Percentiles rank a stretch among this genome's conserved stretches.
These are phyloP conservation scores for Morelia viridis DNA, from an alignment of 2,797 vertebrate genomes.

Conservation along the genomic window DNA sequence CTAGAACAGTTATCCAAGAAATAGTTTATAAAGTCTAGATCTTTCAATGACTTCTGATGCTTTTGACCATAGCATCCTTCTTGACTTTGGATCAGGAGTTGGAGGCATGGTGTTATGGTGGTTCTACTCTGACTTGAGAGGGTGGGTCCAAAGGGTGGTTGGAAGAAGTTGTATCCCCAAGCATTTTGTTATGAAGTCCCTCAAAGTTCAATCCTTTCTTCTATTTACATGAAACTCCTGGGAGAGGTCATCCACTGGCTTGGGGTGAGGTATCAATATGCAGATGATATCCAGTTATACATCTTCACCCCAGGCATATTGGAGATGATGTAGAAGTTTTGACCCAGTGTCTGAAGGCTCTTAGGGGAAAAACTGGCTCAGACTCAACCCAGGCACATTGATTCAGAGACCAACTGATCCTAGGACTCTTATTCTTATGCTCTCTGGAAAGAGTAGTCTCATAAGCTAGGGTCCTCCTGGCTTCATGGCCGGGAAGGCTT, in stretches of 20 bases:
- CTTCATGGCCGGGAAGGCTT: neutral
- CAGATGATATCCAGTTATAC: neutral
- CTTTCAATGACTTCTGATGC: neutral
- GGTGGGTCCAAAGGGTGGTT: neutral
- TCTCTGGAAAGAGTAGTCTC: neutral
- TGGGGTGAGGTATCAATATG: neutral
- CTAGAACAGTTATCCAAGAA: neutral
- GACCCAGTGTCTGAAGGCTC: neutral
- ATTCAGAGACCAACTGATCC: neutral
- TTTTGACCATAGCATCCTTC: neutral
- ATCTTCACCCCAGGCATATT: neutral
- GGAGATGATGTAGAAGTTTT: neutral
- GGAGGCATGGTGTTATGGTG: neutral
- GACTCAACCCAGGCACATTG: neutral
- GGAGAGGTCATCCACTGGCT: neutral
- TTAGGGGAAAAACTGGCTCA: neutral
- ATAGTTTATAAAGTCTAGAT: neutral
- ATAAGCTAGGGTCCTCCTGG: neutral
- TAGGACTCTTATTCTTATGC: neutral
- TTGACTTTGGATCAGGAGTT: neutral
- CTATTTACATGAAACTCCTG: neutral
- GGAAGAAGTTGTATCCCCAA: neutral
- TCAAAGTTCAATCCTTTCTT: neutral
- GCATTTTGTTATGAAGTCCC: neutral
- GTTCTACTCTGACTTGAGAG: neutral